Percentiles rank a stretch among this genome's conserved stretches.
These are phyloP conservation scores for Tinea pellionella DNA, from an alignment of 2,888 invertebrate genomes.

Conservation along the genomic window DNA sequence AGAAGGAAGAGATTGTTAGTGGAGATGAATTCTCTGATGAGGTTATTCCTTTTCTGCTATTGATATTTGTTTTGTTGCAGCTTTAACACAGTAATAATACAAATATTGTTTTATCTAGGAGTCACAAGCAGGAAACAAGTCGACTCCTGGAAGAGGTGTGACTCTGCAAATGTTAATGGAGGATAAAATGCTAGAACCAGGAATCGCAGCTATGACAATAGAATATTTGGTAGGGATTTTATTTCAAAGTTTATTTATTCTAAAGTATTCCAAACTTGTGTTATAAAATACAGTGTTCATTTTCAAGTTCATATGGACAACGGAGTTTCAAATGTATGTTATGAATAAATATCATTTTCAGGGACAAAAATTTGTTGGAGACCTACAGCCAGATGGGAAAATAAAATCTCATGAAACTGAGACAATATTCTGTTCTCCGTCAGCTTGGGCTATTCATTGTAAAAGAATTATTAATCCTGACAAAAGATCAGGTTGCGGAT, in stretches of 20 bases:
- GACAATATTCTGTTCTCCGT: constrained; percentile 88
- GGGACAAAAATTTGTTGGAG: constrained; percentile 92
- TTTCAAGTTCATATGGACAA: too few relatives aligned
- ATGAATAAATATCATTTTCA: constrained; percentile 33
- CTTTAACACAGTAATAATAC: not conserved
- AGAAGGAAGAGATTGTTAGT: constrained; percentile 56
- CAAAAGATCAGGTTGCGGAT: constrained; percentile 92
- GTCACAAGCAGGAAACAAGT: constrained; percentile 54
- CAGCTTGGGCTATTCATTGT: constrained; percentile 94
- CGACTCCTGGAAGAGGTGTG: constrained; percentile 74
- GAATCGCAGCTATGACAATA: constrained; percentile 86
- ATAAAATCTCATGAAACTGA: constrained; percentile 90
- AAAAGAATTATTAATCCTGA: constrained; percentile 92
- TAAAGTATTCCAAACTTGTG: too few relatives aligned
- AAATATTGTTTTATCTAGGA: constrained; percentile 49
- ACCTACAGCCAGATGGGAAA: constrained; percentile 86
- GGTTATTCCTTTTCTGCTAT: constrained; percentile 25
- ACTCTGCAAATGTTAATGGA: constrained; percentile 88
- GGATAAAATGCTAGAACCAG: constrained; percentile 86
- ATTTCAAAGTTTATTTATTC: too few relatives aligned
- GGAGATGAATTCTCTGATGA: constrained; percentile 62
- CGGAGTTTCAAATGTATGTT: too few relatives aligned
- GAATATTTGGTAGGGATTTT: constrained; percentile 81
- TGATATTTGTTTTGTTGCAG: not conserved
- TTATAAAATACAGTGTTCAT: not conserved